Evolutionary conservation across 2,888 invertebrate species (phyloP), one percentile per base, ranked within the genome.

Genomic region (Chorisops tibialis): DNA sequence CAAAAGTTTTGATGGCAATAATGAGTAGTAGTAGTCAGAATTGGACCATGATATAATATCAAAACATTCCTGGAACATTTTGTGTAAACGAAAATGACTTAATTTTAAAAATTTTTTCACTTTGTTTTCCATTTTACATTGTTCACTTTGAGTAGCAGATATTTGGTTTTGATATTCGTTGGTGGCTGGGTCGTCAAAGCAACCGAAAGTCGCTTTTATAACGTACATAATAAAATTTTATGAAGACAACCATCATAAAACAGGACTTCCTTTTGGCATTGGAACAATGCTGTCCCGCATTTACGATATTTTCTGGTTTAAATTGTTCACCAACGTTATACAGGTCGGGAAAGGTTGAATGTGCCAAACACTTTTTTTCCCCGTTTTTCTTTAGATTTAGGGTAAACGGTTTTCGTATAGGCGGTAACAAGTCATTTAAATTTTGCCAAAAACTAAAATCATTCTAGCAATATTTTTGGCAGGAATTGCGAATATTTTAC

Each of bases 401-500:
- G 24, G 9, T 7, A 22, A 30, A 30, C 49, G 50, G 18, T 51
- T 37, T 51, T 37, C 3, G 19, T 22, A 24, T n/a, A 9, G 51
- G 51, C 37, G 51, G 51, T 37, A 18, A 51, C 51, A 37, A 19
- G 18, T 14, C 16, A 35, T 37, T 51, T 37, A 37, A 30, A 35
- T n/a, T 51, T 51, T 37, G 51, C 38, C 18, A 51, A 51, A 51
- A 30, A 30, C 30, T 5, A n/a, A n/a, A n/a, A n/a, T 49, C 35
- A 51, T 51, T 19, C 49, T 51, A 37, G 16, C 51, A n/a, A 18
- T 14, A 11, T 51, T 30, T 21, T 22, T 18, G 51, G 24, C 51
- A 51, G n/a, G n/a, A 51, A 37, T 51, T 37, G 35, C 38, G 37
- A 51, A 16, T 14, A 51, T 38, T 51, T 51, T 51, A 51, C 19